Conservation (phyloP, 2,797 vertebrate genomes). For the Tolypeutes matacus region DNA sequence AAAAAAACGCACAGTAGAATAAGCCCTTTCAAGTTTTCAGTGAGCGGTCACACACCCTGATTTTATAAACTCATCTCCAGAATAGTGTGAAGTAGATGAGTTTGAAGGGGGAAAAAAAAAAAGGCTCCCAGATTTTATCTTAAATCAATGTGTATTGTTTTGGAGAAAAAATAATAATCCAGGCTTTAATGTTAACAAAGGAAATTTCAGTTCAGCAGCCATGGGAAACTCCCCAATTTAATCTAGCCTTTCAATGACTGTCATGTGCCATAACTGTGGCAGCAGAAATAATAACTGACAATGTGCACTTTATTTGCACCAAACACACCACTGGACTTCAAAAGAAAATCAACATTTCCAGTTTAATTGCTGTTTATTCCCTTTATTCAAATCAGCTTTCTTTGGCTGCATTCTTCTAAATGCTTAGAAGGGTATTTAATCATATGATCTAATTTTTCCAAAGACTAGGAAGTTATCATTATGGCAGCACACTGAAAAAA, state of each 20-base stretch:
- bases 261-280: constrained; percentile 51
- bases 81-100: constrained; percentile 5
- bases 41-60: background rate
- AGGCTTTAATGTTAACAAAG: constrained; percentile 80
- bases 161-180: background rate
- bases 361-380: constrained; percentile 79
- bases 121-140: constrained; percentile 68
- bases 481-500: constrained; percentile 56
- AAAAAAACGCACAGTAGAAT: background rate
- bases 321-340: constrained; percentile 71
- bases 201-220: constrained; percentile 59
- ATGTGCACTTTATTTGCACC: constrained; percentile 75
- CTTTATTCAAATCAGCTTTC: constrained; percentile 62
- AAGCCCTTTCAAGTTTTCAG: background rate
- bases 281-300: constrained; percentile 67
- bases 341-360: constrained; percentile 79
- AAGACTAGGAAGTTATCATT: constrained; percentile 78
- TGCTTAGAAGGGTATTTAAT: constrained; percentile 62
- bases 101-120: background rate
- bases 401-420: constrained; percentile 63
- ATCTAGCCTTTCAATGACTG: background rate
- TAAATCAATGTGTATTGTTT: constrained; percentile 74
- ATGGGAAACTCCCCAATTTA: constrained; percentile 78
- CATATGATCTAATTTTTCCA: constrained; percentile 75
- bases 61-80: constrained; percentile 56